These are phyloP conservation scores for Eurosta solidaginis DNA, from an alignment of 1,140 invertebrate species.

Conservation along the genomic window DNA sequence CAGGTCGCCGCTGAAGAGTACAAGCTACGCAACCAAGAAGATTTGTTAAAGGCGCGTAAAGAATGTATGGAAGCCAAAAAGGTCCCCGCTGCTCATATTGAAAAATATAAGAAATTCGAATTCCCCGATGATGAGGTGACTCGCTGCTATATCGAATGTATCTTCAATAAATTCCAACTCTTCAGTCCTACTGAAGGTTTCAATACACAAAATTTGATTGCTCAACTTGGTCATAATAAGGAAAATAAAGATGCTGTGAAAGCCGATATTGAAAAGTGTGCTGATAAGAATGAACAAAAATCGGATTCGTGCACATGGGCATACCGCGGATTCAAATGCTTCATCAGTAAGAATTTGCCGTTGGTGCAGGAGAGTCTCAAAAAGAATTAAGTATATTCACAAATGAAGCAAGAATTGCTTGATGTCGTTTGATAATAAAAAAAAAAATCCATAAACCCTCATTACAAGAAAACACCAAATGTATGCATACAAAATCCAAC, in stretches of 20 bases:
- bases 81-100: conserved; percentile 49
- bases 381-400: conserved; percentile 47
- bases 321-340: conserved; percentile 57
- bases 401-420: background rate
- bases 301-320: conserved; percentile 50
- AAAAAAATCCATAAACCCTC: background rate
- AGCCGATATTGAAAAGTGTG: conserved; percentile 54
- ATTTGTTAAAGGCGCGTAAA: conserved; percentile 51
- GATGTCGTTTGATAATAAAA: background rate
- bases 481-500: no score
- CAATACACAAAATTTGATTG: conserved; percentile 51
- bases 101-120: conserved; percentile 57
- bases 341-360: conserved; percentile 54
- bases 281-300: conserved; percentile 57
- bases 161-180: conserved; percentile 55
- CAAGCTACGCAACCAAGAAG: conserved; percentile 54
- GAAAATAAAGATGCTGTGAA: conserved; percentile 49
- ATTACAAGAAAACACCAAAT: background rate
- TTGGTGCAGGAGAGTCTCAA: conserved; percentile 55
- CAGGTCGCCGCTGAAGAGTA: conserved; percentile 51
- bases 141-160: conserved; percentile 56
- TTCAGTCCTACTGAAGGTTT: conserved; percentile 55
- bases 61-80: conserved; percentile 51
- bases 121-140: conserved; percentile 58
- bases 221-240: conserved; percentile 53